Evolutionary conservation across 2,113 vertebrate genomes (phyloP).

Genomic region (Pao palembangensis): DNA sequence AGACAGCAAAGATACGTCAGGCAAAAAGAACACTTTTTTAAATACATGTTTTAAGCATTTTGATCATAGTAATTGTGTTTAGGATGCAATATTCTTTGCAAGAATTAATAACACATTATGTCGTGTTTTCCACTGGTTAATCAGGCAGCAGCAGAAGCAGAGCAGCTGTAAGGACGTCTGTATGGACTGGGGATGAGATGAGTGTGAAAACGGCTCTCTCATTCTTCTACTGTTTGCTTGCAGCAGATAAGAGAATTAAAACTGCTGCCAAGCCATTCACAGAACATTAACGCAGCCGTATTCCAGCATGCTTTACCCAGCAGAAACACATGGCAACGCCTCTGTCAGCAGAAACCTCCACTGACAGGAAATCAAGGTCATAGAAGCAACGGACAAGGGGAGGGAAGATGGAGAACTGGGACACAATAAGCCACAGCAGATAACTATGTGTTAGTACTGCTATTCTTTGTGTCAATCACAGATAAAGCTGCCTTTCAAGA

Average conservation of each 20-base stretch:
- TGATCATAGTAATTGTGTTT: too few relatives aligned
- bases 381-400: constrained; percentile 14
- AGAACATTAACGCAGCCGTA: constrained; percentile 35
- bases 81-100: not conserved
- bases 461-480: constrained; percentile 50
- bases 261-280: constrained; percentile 33
- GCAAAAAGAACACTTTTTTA: too few relatives aligned
- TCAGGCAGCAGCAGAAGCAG: too few relatives aligned
- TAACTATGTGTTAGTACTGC: constrained; percentile 28
- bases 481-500: constrained; percentile 55
- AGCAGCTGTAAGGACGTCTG: constrained; percentile 14
- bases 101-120: not conserved
- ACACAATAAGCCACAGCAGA: constrained; percentile 33
- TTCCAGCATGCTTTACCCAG: constrained; percentile 24
- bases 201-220: constrained; percentile 43
- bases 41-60: too few relatives aligned
- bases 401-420: constrained; percentile 14
- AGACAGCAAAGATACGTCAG: too few relatives aligned
- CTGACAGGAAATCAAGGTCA: constrained; percentile 47
- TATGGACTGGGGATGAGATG: constrained; percentile 27
- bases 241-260: constrained; percentile 75
- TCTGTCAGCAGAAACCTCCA: constrained; percentile 49
- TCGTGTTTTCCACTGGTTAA: too few relatives aligned
- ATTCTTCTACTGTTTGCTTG: constrained; percentile 58
- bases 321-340: constrained; percentile 36